Evolutionary conservation across 2,797 vertebrate species (phyloP).

Genomic region (Octomys mimax): DNA sequence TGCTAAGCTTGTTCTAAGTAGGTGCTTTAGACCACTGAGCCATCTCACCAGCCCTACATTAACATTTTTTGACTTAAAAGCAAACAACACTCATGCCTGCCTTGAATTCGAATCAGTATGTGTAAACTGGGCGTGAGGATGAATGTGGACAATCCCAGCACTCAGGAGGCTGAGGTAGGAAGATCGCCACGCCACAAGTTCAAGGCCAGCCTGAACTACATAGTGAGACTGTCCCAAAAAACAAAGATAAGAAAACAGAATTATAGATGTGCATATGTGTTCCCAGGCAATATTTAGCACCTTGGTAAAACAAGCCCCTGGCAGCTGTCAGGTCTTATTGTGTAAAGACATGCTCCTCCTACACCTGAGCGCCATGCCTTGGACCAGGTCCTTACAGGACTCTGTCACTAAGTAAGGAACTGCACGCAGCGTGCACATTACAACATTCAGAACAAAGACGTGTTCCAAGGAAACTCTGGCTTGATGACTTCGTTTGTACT

Average conservation of each 20-base stretch:
- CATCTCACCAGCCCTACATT: background rate
- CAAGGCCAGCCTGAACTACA: background rate
- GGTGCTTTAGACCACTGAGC: no score
- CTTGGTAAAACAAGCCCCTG: background rate
- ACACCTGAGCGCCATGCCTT: background rate
- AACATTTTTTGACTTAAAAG: background rate
- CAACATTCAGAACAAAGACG: background rate
- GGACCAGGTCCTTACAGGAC: background rate
- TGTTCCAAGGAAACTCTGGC: background rate
- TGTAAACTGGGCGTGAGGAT: background rate
- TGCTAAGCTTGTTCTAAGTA: no score
- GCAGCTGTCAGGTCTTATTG: background rate
- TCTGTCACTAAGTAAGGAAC: background rate
- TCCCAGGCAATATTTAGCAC: background rate
- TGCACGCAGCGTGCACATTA: background rate
- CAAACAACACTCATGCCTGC: background rate
- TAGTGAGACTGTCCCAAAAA: background rate
- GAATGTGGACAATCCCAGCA: background rate
- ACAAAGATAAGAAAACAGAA: background rate
- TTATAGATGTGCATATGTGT: background rate
- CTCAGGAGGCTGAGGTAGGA: background rate
- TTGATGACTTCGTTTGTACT: background rate
- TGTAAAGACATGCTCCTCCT: background rate
- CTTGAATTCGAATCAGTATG: slow-evolving; percentile 31
- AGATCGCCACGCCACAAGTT: background rate